phyloP scores from a whole-genome alignment of 2,113 vertebrate genomes.

The Calyptomena viridis region DNA sequence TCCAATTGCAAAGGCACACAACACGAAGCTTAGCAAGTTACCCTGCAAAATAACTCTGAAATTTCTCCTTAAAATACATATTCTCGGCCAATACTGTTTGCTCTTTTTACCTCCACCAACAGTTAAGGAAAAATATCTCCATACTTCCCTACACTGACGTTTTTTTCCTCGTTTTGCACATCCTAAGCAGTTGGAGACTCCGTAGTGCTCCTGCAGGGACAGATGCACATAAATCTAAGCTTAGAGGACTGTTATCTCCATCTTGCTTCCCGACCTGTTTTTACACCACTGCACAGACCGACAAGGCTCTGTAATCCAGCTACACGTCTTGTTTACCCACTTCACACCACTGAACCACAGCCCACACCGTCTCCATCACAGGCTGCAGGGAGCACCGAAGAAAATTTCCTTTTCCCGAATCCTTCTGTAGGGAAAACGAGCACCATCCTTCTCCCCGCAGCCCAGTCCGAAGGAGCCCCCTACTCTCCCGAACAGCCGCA shows the following conservation, averaged over 20 bases:
- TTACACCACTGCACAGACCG: background rate
- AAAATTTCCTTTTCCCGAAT: background rate
- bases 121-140: background rate
- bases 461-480: accelerated
- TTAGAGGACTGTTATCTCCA: background rate
- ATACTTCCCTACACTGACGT: background rate
- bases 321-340: background rate
- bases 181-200: background rate
- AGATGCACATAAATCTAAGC: background rate
- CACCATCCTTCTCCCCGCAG: background rate
- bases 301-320: background rate
- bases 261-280: background rate
- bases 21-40: background rate
- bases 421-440: background rate
- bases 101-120: background rate
- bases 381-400: background rate
- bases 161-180: background rate
- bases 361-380: background rate
- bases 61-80: background rate
- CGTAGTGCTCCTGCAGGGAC: background rate
- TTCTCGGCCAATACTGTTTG: background rate
- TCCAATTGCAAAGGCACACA: background rate
- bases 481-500: background rate
- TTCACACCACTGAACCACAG: background rate
- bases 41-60: background rate